Percentiles rank a stretch among this genome's conserved stretches.
phyloP scores from a whole-genome alignment of 2,113 vertebrate genomes.

The Ascaphus truei region DNA sequence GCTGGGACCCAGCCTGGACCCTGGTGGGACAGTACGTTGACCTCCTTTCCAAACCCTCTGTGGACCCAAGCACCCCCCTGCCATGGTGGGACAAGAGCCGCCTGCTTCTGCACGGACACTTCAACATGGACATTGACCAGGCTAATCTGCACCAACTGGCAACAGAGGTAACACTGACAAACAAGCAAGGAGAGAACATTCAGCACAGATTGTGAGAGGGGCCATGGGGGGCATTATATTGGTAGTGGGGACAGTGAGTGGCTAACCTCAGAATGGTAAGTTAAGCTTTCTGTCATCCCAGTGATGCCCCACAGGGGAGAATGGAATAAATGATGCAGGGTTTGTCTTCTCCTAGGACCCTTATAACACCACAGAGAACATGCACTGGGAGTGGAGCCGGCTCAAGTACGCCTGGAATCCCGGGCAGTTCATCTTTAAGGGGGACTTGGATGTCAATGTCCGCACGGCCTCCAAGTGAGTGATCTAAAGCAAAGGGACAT shows the following conservation, averaged over 20 bases:
- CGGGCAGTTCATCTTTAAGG: constrained; percentile 88
- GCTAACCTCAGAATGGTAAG: no score
- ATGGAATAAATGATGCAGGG: no score
- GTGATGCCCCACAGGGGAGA: no score
- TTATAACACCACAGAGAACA: constrained; percentile 95
- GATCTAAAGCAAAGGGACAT: neutral
- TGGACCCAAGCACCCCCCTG: constrained; percentile 82
- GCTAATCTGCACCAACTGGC: constrained; percentile 94
- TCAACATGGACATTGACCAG: constrained; percentile 92
- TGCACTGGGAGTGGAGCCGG: constrained; percentile 97
- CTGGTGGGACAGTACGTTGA: constrained; percentile 90
- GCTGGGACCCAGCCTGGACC: constrained; percentile 98
- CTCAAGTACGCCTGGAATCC: constrained; percentile 89
- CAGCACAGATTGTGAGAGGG: no score
- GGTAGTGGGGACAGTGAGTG: no score
- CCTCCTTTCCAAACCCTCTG: constrained; percentile 88
- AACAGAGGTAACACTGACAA: constrained; percentile 80
- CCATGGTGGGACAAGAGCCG: constrained; percentile 98
- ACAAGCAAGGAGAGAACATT: no score
- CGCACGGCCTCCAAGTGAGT: constrained; percentile 95
- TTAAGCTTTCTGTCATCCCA: no score
- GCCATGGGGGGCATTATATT: no score
- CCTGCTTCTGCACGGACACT: constrained; percentile 83
- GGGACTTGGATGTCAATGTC: constrained; percentile 90
- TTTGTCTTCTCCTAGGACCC: constrained; percentile 83